Base-by-base conservation (phyloP, 1,140 invertebrate species). In the Leptinotarsa lineolata region DNA sequence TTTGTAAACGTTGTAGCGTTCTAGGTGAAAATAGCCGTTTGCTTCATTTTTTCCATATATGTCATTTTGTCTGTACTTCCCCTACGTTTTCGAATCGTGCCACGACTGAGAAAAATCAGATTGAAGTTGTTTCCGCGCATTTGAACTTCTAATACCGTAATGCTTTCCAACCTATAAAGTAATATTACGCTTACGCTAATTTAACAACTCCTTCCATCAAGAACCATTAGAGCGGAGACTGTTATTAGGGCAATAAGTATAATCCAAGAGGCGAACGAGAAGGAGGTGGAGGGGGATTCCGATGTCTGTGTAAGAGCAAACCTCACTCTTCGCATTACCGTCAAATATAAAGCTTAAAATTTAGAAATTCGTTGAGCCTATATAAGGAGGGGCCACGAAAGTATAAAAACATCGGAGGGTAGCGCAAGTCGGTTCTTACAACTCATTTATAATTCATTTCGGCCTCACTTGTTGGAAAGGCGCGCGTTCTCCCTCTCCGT, bases 381-480 rank as follows among this genome's bases (percentile, higher is more conserved):
- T 46, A 63, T 64, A 54, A 5, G 70, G 74, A 73, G 71, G 73
- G 71, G 71, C 67, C 64, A 63, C 72, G 79, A 73, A 80, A 76
- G 77, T 78, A 80, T 78, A 78, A 80, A 80, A 80, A 80, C 77
- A 77, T 59, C 72, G 20, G 72, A 74, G 77, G 74, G 78, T 74
- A 79, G 80, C 78, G 75, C 79, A 81, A 83, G 82, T 83, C 82
- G 81, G 79, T 82, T 82, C 79, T 80, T 78, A 78, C 77, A 75
- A 72, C 58, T 80, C 75, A 77, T 80, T 80, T 76, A 80, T 80
- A 72, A 80, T 80, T 78, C 77, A 80, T 60, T 61, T 63, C 77
- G 77, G 77, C 80, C 78, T 77, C 81, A 80, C 81, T 81, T 81
- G 81, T 82, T 81, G 78, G 77, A 79, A 64, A 71, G 71, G 65